These are phyloP conservation scores for Camponotus vicinus DNA, from an alignment of 1,140 invertebrate species.

Conservation along the genomic window DNA sequence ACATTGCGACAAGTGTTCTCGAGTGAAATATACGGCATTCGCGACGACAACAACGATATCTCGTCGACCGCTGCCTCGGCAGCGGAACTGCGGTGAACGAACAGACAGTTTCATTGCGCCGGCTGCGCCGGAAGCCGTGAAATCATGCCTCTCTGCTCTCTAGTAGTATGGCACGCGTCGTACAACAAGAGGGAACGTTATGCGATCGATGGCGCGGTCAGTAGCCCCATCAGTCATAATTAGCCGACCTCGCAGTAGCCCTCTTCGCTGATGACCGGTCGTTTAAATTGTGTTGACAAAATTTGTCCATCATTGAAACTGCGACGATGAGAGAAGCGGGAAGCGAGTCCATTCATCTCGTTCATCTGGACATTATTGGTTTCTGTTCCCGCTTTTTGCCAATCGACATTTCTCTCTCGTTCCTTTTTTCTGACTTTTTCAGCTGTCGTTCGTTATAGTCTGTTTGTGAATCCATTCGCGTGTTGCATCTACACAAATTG, in stretches of 20 bases:
- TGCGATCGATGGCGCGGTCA: slow-evolving; percentile 55
- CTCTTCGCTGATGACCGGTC: too few relatives aligned
- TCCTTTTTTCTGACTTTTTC: slow-evolving; percentile 1
- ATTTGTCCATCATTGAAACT: background rate
- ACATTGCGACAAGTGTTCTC: background rate
- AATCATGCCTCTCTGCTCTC: slow-evolving; percentile 49
- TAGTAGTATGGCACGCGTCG: slow-evolving; percentile 1
- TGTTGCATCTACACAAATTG: background rate
- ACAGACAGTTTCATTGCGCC: slow-evolving; percentile 66
- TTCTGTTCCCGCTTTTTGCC: slow-evolving; percentile 8
- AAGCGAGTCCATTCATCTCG: slow-evolving; percentile 26
- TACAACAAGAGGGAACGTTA: slow-evolving; percentile 34
- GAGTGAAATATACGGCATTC: background rate
- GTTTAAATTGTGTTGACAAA: background rate
- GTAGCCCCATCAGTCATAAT: slow-evolving; percentile 46
- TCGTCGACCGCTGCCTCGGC: slow-evolving; percentile 28
- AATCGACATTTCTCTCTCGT: background rate
- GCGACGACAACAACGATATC: slow-evolving; percentile 30
- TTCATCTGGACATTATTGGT: slow-evolving; percentile 8
- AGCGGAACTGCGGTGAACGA: slow-evolving; percentile 68
- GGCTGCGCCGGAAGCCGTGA: slow-evolving; percentile 58
- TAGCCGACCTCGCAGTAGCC: background rate
- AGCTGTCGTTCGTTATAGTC: background rate
- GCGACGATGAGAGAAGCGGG: background rate
- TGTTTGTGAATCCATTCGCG: background rate